phyloP scores from a whole-genome alignment of 2,888 invertebrate species.

The Plagiodera versicolora region DNA sequence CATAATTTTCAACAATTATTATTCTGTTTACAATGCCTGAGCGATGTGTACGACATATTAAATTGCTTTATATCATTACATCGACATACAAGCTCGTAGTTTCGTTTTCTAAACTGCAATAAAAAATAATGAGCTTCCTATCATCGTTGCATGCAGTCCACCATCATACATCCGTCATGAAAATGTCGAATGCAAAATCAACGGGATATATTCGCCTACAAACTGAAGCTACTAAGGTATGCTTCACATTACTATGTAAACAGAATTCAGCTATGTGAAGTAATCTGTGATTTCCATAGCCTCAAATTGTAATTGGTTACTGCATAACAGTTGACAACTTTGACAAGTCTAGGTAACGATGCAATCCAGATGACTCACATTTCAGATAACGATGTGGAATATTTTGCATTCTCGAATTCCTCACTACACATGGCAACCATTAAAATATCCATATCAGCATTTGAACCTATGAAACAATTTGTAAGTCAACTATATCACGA shows the following conservation, averaged over 20 bases:
- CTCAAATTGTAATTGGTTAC: not conserved
- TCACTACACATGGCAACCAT: not conserved
- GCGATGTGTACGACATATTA: slow-evolving; percentile 32
- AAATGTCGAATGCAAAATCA: too few relatives aligned
- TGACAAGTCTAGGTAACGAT: not conserved
- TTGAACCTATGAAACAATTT: too few relatives aligned
- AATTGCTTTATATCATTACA: slow-evolving; percentile 33
- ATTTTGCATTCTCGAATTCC: not conserved
- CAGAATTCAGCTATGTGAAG: not conserved
- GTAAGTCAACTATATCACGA: too few relatives aligned
- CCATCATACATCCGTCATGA: slow-evolving; percentile 1
- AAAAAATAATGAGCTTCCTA: slow-evolving; percentile 23
- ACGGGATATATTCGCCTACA: too few relatives aligned
- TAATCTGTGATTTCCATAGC: not conserved
- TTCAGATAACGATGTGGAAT: not conserved
- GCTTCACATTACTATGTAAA: not conserved
- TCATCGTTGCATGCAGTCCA: slow-evolving; percentile 4
- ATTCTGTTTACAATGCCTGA: slow-evolving; percentile 33
- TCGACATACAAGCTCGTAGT: slow-evolving; percentile 30
- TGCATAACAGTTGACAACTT: not conserved
- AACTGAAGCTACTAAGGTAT: too few relatives aligned
- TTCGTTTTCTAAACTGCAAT: slow-evolving; percentile 25
- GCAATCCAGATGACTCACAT: not conserved
- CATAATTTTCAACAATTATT: slow-evolving; percentile 33
- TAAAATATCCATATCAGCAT: not conserved